Conservation (phyloP, 2,888 invertebrate genomes). For the Hydropsyche betteni region DNA sequence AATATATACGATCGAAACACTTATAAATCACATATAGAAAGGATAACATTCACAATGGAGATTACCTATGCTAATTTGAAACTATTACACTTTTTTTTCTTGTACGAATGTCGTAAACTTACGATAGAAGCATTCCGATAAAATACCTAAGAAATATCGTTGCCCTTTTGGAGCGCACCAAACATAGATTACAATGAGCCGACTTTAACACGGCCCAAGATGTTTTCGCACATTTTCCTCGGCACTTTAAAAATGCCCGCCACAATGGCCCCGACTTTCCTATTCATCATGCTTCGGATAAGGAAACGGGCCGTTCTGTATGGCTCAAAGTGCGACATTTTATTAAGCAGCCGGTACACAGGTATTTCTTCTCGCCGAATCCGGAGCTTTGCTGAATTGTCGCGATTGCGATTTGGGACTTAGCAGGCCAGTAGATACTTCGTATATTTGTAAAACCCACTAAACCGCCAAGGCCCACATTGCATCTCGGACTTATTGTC, state of each 20-base stretch:
- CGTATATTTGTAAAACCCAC: conserved; percentile 65
- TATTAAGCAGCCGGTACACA: not conserved
- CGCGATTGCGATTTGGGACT: conserved; percentile 76
- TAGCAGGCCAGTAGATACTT: conserved; percentile 83
- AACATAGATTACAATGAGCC: conserved; percentile 15
- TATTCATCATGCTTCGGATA: not conserved
- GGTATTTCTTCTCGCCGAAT: conserved; percentile 26
- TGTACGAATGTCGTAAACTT: conserved; percentile 55
- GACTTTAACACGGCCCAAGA: conserved; percentile 4
- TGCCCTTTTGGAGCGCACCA: conserved; percentile 1
- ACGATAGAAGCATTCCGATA: conserved; percentile 27
- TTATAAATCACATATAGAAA: too few species aligned
- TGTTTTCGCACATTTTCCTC: conserved; percentile 9
- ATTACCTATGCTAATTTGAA: not conserved
- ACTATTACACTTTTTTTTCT: conserved; percentile 49
- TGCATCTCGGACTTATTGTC: conserved; percentile 55
- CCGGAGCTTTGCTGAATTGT: conserved; percentile 51
- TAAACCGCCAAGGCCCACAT: conserved; percentile 80
- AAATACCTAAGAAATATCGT: conserved; percentile 10
- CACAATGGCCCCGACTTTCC: not conserved
- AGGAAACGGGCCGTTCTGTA: not conserved
- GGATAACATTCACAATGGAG: too few species aligned
- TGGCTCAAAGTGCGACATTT: not conserved
- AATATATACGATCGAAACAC: too few species aligned
- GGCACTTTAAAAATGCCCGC: not conserved